Evolutionary conservation across 2,888 invertebrate genomes (phyloP).

Genomic region (Phasia obesa): DNA sequence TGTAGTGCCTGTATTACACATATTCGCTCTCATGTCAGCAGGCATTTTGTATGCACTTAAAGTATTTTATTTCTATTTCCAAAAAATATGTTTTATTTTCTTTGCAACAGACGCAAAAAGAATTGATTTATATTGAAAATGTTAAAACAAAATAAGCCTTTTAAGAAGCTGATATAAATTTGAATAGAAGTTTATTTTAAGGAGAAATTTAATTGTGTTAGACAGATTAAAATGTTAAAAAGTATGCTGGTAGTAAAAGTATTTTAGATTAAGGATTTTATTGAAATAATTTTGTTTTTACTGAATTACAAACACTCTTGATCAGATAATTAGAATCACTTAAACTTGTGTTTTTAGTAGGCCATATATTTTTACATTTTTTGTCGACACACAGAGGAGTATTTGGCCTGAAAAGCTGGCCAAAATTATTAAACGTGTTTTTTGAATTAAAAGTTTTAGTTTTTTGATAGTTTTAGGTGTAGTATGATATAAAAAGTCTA

Average conservation of each 20-base stretch:
- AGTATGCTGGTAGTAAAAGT: neutral
- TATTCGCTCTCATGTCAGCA: conserved; percentile 62
- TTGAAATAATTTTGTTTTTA: no score
- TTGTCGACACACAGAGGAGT: no score
- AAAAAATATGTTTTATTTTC: conserved; percentile 22
- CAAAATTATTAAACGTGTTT: no score
- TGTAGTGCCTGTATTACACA: conserved; percentile 21
- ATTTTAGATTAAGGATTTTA: neutral
- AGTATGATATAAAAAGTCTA: no score
- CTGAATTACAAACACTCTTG: no score
- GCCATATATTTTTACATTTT: no score
- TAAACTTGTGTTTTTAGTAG: no score
- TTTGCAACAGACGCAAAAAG: conserved; percentile 60
- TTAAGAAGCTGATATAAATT: conserved; percentile 51
- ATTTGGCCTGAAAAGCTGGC: no score
- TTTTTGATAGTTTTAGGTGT: no score
- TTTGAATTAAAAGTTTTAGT: no score
- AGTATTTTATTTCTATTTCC: conserved; percentile 58
- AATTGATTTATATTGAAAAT: conserved; percentile 72
- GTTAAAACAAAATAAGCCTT: conserved; percentile 63
- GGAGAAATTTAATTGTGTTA: neutral
- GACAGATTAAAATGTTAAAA: neutral
- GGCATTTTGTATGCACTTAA: conserved; percentile 68
- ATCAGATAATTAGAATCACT: no score
- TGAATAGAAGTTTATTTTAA: conserved; percentile 28